A percentile compares a stretch with the other conserved stretches of the same genome.
These are phyloP conservation scores for Apodemus sylvaticus DNA, from an alignment of 2,113 vertebrate genomes.

Conservation along the genomic window DNA sequence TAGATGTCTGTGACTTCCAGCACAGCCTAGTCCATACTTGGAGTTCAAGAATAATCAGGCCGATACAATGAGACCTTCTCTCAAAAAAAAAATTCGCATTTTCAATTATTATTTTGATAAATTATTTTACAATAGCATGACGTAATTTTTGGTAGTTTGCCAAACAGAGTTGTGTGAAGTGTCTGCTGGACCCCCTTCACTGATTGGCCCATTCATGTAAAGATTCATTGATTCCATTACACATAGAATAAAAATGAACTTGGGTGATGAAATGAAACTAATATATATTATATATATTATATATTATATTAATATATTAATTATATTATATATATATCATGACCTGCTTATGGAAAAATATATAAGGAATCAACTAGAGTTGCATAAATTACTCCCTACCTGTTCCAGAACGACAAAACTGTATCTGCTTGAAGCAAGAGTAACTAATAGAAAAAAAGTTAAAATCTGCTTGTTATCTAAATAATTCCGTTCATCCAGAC, in stretches of 20 bases:
- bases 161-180: constrained; percentile 16
- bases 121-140: neutral
- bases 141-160: neutral
- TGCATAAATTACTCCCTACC: neutral
- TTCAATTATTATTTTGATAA: neutral
- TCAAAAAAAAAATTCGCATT: neutral
- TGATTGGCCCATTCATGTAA: neutral
- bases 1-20: neutral
- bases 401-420: constrained; percentile 20
- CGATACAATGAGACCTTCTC: neutral
- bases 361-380: neutral
- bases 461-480: neutral
- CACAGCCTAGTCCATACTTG: too few relatives aligned
- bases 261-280: neutral
- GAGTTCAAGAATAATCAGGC: neutral
- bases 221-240: neutral
- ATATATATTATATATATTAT: too few relatives aligned
- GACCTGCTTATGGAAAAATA: constrained; percentile 13
- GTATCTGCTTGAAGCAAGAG: neutral
- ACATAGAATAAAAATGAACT: constrained; percentile 21
- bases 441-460: neutral
- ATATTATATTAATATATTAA: too few relatives aligned
- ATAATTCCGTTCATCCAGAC: neutral
- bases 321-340: constrained; percentile 40
- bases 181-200: neutral